Base-by-base conservation (phyloP, 2,797 vertebrate genomes). In the Perdix hodgsoniae region DNA sequence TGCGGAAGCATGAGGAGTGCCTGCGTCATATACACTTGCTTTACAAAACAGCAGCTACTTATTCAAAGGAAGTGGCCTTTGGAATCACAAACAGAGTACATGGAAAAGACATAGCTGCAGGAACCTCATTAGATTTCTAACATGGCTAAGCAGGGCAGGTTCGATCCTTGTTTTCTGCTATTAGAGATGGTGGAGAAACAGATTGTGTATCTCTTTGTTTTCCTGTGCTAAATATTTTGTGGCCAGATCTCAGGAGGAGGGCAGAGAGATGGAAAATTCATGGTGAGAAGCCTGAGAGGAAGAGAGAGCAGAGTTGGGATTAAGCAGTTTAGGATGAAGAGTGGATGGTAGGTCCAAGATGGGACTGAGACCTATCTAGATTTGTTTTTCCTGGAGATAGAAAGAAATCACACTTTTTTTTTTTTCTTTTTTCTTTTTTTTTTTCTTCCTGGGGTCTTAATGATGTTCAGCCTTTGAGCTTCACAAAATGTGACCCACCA, bases 41-140 rank as follows among this genome's bases (percentile, higher is more conserved):
- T 88, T 95, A 87, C 79, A 93, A 87, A 96, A 64, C 79, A 92
- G 65, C 75, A 89, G 70, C 59, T 93, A 69, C 83, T 93, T 88
- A 74, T 26, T 61, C 37, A 71, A 76, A 91, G 49, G n/a, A 71
- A 82, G 45, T 42, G 52, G 77, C 75, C 77, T 84, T 95, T 91
- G 91, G 79, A 94, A 94, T 90, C 60, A 65, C 50, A 90, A 54
- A 40, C 22, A 6, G 31, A 10, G 8, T 88, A 88, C 19, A 13
- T 3, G 19, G 70, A 73, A 96, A 86, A 70, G 44, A 52, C 13
- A 26, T 73, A 2, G 6, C 24, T 33, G 66, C 57, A 52, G 45
- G 72, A 78, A 73, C 50, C 40, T 83, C 63, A n/a, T 80, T 91
- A 80, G 65, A 33, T 45, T 35, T 75, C 33, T 63, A 6, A 69